A percentile compares a stretch with the other conserved stretches of the same genome.
These are phyloP conservation scores for Drosophila tanythrix DNA, from an alignment of 2,888 invertebrate genomes.

Conservation along the genomic window DNA sequence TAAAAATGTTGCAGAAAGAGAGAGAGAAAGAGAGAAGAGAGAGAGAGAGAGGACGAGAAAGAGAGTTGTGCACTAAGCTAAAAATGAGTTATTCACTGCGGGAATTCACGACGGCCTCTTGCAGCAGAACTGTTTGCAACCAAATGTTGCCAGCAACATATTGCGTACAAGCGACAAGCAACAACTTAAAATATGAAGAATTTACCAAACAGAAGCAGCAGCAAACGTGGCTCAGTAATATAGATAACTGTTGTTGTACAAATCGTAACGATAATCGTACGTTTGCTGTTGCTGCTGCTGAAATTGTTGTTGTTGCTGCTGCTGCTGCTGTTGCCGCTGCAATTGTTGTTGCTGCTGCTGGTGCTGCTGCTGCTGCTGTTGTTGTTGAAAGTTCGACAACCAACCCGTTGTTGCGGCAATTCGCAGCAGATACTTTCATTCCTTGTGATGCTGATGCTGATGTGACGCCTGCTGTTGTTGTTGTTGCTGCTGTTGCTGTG, in stretches of 20 bases:
- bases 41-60: neutral
- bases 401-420: conserved; percentile 81
- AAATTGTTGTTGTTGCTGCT: conserved; percentile 40
- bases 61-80: conserved; percentile 3
- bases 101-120: conserved; percentile 21
- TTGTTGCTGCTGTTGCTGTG: conserved; percentile 54
- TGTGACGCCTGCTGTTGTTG: conserved; percentile 59
- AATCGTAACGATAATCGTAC: conserved; percentile 64
- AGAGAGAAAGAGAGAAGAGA: neutral
- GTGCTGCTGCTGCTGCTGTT: conserved; percentile 48
- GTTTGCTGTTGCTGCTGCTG: conserved; percentile 54
- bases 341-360: conserved; percentile 22
- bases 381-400: conserved; percentile 75
- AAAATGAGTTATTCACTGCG: conserved; percentile 15
- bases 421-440: conserved; percentile 83
- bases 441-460: conserved; percentile 79
- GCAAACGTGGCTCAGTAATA: conserved; percentile 52
- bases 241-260: conserved; percentile 66
- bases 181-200: conserved; percentile 2
- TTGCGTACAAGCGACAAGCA: conserved; percentile 37
- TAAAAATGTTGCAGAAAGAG: conserved; percentile 9
- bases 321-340: conserved; percentile 38
- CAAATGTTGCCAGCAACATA: conserved; percentile 71
- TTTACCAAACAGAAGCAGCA: conserved; percentile 2
- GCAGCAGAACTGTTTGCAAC: conserved; percentile 30